phyloP scores from a whole-genome alignment of 53 echinoderm and acorn worm species.

The Luidia sarsii region DNA sequence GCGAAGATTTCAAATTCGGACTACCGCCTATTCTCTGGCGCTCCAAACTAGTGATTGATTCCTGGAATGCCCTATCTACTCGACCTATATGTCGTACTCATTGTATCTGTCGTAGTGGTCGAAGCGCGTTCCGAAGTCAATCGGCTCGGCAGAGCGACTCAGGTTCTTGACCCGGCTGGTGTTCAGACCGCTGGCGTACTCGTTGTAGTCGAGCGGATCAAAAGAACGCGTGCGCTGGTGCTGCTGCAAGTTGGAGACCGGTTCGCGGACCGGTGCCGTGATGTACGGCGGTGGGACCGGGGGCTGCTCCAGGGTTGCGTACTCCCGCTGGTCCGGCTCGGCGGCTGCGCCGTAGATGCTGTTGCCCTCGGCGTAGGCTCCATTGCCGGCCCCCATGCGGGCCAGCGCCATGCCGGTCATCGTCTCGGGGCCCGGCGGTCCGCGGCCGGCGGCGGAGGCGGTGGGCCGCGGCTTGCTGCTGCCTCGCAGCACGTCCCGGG shows the following conservation, averaged over 20 bases:
- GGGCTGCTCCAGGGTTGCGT: slow-evolving; percentile 25
- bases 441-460: background rate
- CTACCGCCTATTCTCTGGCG: too few species aligned
- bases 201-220: slow-evolving; percentile 39
- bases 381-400: slow-evolving; percentile 6
- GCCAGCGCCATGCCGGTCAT: slow-evolving; percentile 8
- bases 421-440: background rate
- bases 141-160: slow-evolving; percentile 39
- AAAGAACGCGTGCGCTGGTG: slow-evolving; percentile 25
- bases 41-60: too few species aligned
- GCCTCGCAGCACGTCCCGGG: slow-evolving; percentile 20
- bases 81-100: slow-evolving; percentile 31
- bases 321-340: background rate
- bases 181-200: background rate
- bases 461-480: too few species aligned
- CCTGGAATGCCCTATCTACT: too few species aligned
- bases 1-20: too few species aligned
- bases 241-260: slow-evolving; percentile 22
- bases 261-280: slow-evolving; percentile 17
- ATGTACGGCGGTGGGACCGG: slow-evolving; percentile 29
- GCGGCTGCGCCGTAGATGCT: background rate
- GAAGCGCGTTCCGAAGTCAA: slow-evolving; percentile 21
- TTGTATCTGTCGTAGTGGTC: slow-evolving; percentile 35
- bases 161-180: background rate
- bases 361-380: background rate